phyloP scores from a whole-genome alignment of 2,797 vertebrate species.

The Triplophysa yarkandensis region DNA sequence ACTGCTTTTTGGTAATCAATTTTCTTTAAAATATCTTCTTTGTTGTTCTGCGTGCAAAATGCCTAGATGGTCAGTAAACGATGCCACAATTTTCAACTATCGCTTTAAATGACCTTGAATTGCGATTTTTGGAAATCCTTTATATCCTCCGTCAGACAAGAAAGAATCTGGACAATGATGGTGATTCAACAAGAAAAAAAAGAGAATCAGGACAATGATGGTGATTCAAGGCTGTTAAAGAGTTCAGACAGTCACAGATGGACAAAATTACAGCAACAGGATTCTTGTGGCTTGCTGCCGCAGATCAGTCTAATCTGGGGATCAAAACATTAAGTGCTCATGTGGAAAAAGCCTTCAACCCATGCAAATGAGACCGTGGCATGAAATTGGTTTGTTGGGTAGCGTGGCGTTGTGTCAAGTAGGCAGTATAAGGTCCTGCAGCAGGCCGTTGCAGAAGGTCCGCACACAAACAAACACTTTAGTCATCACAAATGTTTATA shows the following conservation, averaged over 20 bases:
- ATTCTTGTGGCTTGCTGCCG: conserved; percentile 41
- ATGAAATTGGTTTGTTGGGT: conserved; percentile 55
- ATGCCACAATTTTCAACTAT: too few relatives aligned
- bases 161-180: conserved; percentile 9
- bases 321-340: conserved; percentile 50
- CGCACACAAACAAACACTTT: conserved; percentile 17
- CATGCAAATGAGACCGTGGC: conserved; percentile 50
- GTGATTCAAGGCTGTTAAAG: conserved; percentile 4
- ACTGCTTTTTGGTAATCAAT: too few relatives aligned
- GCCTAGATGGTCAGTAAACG: too few relatives aligned
- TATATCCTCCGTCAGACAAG: neutral
- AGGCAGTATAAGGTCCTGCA: conserved; percentile 31
- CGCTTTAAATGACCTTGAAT: neutral
- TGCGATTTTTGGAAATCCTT: neutral
- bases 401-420: conserved; percentile 43
- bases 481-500: conserved; percentile 18
- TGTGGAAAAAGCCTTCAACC: conserved; percentile 45
- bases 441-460: conserved; percentile 24
- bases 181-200: too few relatives aligned
- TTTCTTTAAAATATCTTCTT: too few relatives aligned
- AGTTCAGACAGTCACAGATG: conserved; percentile 27
- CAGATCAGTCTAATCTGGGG: conserved; percentile 52
- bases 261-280: conserved; percentile 41
- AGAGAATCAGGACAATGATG: conserved; percentile 6
- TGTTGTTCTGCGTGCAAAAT: too few relatives aligned